Conservation (phyloP, 2,113 vertebrate species). For the Xiphophorus couchianus region DNA sequence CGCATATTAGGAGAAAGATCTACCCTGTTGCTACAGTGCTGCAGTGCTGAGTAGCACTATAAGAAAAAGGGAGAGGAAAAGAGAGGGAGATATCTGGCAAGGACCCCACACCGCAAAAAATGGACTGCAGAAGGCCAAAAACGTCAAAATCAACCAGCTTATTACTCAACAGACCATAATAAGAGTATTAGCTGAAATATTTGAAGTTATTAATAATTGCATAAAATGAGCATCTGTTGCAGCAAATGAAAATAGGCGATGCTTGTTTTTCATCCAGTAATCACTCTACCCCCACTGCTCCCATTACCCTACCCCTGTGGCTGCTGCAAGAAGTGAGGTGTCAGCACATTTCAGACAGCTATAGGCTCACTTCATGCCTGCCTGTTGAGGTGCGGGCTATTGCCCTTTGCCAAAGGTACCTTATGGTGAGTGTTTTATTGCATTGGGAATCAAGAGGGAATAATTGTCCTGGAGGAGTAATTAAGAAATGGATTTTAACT, state of each 20-base stretch:
- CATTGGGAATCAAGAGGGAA: conserved; percentile 26
- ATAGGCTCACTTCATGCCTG: conserved; percentile 40
- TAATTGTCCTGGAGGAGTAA: conserved; percentile 61
- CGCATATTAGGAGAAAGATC: conserved; percentile 39
- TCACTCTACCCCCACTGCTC: conserved; percentile 20
- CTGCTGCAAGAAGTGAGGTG: conserved; percentile 36
- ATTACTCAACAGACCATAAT: not conserved
- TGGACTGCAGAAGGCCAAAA: conserved; percentile 56
- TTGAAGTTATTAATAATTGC: conserved; percentile 55
- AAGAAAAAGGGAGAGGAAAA: conserved; percentile 29
- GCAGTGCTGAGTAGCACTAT: conserved; percentile 74
- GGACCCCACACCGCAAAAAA: conserved; percentile 46
- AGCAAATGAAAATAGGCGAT: conserved; percentile 35
- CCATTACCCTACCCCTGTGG: conserved; percentile 40
- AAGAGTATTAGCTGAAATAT: conserved; percentile 50
- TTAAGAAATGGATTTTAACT: conserved; percentile 64
- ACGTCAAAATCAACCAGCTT: conserved; percentile 20
- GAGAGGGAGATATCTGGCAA: conserved; percentile 43
- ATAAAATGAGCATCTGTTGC: conserved; percentile 33
- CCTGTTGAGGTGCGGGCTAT: conserved; percentile 59
- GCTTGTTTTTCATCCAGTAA: conserved; percentile 45
- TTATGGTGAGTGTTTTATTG: conserved; percentile 62
- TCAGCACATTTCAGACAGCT: conserved; percentile 70
- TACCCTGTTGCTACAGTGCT: conserved; percentile 66
- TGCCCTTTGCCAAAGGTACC: conserved; percentile 62